These are phyloP conservation scores for Chionis minor DNA, from an alignment of 2,113 vertebrate genomes.

Conservation along the genomic window DNA sequence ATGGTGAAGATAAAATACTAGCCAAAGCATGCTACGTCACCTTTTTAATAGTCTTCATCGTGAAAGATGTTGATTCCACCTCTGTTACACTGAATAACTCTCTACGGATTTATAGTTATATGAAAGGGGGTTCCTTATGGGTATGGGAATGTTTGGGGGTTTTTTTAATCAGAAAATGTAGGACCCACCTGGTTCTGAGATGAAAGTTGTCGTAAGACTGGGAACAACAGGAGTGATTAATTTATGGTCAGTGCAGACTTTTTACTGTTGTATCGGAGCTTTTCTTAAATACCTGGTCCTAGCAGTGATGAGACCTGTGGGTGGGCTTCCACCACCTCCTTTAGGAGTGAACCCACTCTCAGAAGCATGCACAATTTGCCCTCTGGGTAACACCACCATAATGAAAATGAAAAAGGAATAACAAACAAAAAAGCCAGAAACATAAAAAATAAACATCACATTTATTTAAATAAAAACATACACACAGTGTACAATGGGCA, in stretches of 20 bases:
- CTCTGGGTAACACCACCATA: background rate
- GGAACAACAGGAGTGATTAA: background rate
- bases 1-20: background rate
- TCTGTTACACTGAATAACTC: background rate
- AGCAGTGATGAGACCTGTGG: background rate
- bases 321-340: background rate
- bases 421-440: slow-evolving; percentile 66
- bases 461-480: slow-evolving; percentile 86
- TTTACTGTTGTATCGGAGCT: background rate
- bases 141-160: background rate
- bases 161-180: background rate
- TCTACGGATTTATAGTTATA: background rate
- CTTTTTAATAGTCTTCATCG: background rate
- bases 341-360: background rate
- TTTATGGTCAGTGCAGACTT: background rate
- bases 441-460: slow-evolving; percentile 79
- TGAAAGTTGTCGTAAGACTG: background rate
- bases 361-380: background rate
- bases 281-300: background rate
- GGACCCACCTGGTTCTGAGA: background rate
- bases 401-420: slow-evolving; percentile 64
- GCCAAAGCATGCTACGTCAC: background rate
- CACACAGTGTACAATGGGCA: slow-evolving; percentile 77
- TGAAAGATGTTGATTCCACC: background rate
- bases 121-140: background rate